Conservation (phyloP, 92 coral and sea anemone species). For the Zoanthus sansibaricus region DNA sequence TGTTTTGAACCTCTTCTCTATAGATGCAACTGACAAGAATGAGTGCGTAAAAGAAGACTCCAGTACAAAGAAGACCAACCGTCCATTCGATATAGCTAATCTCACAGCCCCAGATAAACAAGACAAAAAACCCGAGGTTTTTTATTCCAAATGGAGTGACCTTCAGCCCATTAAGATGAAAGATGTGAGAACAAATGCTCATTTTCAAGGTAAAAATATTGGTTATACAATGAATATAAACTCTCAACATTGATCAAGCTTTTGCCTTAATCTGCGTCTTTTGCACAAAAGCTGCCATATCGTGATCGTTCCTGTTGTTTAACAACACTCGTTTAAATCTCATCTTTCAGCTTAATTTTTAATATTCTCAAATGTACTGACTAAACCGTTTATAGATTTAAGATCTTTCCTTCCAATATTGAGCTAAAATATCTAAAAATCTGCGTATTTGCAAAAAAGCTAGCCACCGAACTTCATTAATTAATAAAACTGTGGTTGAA, state of each 20-base stretch:
- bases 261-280: conserved; percentile 31
- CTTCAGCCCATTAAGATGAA: conserved; percentile 9
- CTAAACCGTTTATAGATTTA: conserved; percentile 16
- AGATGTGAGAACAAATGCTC: not conserved
- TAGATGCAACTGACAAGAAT: conserved; percentile 37
- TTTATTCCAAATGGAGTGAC: conserved; percentile 18
- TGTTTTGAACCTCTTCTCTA: conserved; percentile 3
- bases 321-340: conserved; percentile 19
- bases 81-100: conserved; percentile 93
- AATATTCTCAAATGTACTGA: conserved; percentile 23
- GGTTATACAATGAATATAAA: conserved; percentile 21
- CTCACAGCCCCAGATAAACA: conserved; percentile 80
- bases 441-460: conserved; percentile 22
- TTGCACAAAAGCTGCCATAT: conserved; percentile 14
- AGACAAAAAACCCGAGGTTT: conserved; percentile 48
- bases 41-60: conserved; percentile 44
- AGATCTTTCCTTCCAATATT: not conserved
- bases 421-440: conserved; percentile 18
- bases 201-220: conserved; percentile 22
- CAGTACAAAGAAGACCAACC: conserved; percentile 52
- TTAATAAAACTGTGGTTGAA: conserved; percentile 39
- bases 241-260: conserved; percentile 2
- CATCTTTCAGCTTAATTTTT: conserved; percentile 37
- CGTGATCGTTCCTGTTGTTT: conserved; percentile 41
- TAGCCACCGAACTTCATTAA: conserved; percentile 46